Conservation (phyloP, 2,113 vertebrate species). For the Carassius auratus region DNA sequence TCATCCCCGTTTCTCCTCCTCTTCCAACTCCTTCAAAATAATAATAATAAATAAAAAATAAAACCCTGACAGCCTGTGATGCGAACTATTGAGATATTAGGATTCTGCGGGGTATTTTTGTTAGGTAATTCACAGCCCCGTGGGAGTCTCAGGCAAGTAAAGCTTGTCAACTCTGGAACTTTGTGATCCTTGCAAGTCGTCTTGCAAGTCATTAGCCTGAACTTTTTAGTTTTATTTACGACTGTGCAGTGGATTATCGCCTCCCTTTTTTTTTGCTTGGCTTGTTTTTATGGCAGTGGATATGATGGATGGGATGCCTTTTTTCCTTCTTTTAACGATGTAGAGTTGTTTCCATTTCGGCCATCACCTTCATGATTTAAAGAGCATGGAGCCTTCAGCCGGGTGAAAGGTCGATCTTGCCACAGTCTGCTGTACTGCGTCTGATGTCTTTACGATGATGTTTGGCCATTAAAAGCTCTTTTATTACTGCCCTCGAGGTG, state of each 20-base stretch:
- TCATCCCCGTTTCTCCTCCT: conserved; percentile 37
- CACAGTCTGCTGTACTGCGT: conserved; percentile 47
- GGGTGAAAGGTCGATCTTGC: conserved; percentile 59
- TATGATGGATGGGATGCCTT: conserved; percentile 43
- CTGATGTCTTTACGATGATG: conserved; percentile 53
- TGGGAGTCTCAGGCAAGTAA: conserved; percentile 65
- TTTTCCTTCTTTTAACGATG: conserved; percentile 39
- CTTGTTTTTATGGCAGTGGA: conserved; percentile 59
- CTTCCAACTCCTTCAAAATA: conserved; percentile 10
- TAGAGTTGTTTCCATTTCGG: conserved; percentile 57
- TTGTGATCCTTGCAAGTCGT: conserved; percentile 40
- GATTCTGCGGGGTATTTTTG: conserved; percentile 68
- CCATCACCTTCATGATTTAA: conserved; percentile 70
- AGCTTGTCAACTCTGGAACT: conserved; percentile 65
- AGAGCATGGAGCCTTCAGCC: conserved; percentile 62
- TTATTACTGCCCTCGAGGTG: neutral
- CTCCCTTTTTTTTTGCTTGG: conserved; percentile 65
- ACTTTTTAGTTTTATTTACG: conserved; percentile 48
- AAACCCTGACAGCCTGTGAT: conserved; percentile 45
- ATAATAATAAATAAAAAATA: conserved; percentile 36
- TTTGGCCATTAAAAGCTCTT: conserved; percentile 28
- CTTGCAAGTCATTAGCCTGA: conserved; percentile 44
- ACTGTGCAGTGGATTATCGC: conserved; percentile 67
- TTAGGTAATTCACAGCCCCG: conserved; percentile 68
- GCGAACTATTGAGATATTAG: conserved; percentile 64